Base-by-base conservation (phyloP, 2,797 vertebrate species). In the Micrastur ruficollis region DNA sequence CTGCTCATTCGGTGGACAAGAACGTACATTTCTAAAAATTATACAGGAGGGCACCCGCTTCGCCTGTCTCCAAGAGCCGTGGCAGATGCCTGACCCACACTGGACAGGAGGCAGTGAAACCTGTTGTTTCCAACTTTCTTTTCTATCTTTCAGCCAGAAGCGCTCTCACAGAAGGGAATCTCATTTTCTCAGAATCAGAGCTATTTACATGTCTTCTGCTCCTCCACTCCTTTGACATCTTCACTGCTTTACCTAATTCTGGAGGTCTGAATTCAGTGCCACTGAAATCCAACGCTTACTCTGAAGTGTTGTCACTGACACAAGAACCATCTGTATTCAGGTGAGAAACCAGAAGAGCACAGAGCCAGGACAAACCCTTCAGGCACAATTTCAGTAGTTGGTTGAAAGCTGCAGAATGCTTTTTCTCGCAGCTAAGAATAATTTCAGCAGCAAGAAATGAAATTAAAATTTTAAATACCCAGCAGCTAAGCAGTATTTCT, bases 171-270 rank as follows among this genome's bases (percentile, higher is more conserved):
- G 47, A 67, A 66, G 17, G 12, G 26, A 73, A 53, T 22, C 32
- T 29, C 25, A 11, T 26, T 34, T 55, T n/a, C 34, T 14, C 74
- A 58, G 16, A 34, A 52, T 3, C 65, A 72, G 58, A 72, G 32
- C 27, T 50, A 5, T 53, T 36, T 27, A 14, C 9, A 63, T 73
- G 44, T 12, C 52, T 67, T 36, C 44, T 36, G 40, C 44, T 66
- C 52, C 50, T 62, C 31, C 22, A 8, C 7, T 6, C 32, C 26
- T 22, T 42, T 12, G 38, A 46, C 26, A 29, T 2, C 29, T 21
- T 21, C 56, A 36, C 40, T 4, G 0, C 0, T 40, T 17, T 3
- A 19, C 44, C 42, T 3, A 5, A 3, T 4, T 27, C 47, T 55
- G 20, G 13, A 59, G n/a, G 21, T 11, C 44, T 26, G 34, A 55